A percentile compares a stretch with the other conserved stretches of the same genome.
phyloP scores from a whole-genome alignment of 2,797 vertebrate genomes.

The Merluccius polli region DNA sequence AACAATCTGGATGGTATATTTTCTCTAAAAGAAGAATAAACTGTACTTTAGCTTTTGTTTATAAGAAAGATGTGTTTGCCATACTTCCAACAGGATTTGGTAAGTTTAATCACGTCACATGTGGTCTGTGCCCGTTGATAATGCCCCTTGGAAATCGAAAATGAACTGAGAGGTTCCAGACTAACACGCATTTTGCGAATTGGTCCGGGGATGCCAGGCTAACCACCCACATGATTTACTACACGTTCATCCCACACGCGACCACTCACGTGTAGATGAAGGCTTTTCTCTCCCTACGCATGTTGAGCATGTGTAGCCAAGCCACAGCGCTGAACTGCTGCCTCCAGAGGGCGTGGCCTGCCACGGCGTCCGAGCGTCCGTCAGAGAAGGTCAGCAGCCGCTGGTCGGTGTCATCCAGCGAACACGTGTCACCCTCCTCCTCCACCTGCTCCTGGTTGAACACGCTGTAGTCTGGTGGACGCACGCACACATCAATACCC shows the following conservation, averaged over 20 bases:
- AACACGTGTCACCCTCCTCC: constrained; percentile 52
- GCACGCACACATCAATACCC: neutral
- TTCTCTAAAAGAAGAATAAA: too few relatives aligned
- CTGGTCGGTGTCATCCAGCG: constrained; percentile 60
- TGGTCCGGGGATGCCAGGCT: too few relatives aligned
- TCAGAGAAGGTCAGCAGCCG: constrained; percentile 68
- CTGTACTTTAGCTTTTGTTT: too few relatives aligned
- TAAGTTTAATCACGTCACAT: too few relatives aligned
- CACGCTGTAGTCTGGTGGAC: constrained; percentile 70
- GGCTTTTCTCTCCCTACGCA: constrained; percentile 75
- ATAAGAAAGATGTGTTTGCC: too few relatives aligned
- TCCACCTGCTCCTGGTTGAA: constrained; percentile 65
- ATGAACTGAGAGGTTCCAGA: too few relatives aligned
- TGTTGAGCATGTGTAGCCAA: constrained; percentile 80
- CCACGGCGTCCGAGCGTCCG: constrained; percentile 22
- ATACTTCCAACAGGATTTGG: too few relatives aligned
- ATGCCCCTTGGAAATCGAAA: too few relatives aligned
- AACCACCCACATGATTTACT: too few relatives aligned
- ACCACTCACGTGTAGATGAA: constrained; percentile 78
- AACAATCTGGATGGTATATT: too few relatives aligned
- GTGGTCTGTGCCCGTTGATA: too few relatives aligned
- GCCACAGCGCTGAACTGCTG: constrained; percentile 84
- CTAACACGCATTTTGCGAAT: too few relatives aligned
- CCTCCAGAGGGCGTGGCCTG: constrained; percentile 76
- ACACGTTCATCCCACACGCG: neutral